Percentiles rank a stretch among this genome's conserved stretches.
phyloP scores from a whole-genome alignment of 2,888 invertebrate species.

The Eupithecia abbreviata region DNA sequence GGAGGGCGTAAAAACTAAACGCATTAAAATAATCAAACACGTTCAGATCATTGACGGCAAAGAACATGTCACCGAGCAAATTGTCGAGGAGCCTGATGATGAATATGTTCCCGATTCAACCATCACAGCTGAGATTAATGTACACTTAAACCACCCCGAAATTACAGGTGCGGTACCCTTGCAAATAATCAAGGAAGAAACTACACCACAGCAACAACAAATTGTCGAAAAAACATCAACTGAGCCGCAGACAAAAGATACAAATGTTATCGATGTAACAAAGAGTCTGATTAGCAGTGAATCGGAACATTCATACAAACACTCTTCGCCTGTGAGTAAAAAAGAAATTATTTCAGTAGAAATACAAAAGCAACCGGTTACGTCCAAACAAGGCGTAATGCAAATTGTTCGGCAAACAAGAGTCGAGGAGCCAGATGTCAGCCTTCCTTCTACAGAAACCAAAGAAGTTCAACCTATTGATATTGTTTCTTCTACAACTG shows the following conservation, averaged over 20 bases:
- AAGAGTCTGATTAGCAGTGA: constrained; percentile 49
- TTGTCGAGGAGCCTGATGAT: constrained; percentile 89
- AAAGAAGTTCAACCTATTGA: constrained; percentile 28
- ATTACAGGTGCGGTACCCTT: constrained; percentile 18
- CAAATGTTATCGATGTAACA: constrained; percentile 38
- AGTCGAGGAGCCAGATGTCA: constrained; percentile 33
- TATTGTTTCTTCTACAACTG: constrained; percentile 27
- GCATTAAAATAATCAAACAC: constrained; percentile 86
- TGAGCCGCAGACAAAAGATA: constrained; percentile 23
- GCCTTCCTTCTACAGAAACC: constrained; percentile 23
- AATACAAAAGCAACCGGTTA: constrained; percentile 9
- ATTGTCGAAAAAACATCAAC: constrained; percentile 22
- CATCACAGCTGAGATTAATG: constrained; percentile 60
- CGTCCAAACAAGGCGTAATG: constrained; percentile 22
- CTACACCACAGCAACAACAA: constrained; percentile 29
- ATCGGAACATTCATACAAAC: constrained; percentile 40
- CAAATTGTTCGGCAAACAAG: constrained; percentile 31
- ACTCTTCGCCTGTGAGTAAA: constrained; percentile 13
- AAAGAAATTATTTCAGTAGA: constrained; percentile 11
- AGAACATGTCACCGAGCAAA: constrained; percentile 90
- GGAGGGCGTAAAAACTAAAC: constrained; percentile 65
- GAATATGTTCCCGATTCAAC: constrained; percentile 62
- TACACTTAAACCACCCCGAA: constrained; percentile 52
- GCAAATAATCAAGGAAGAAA: constrained; percentile 34
- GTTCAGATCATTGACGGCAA: constrained; percentile 90